Percentiles rank a stretch among this genome's conserved stretches.
Conservation (phyloP, 2,113 vertebrate genomes). For the Cichladusa arquata region DNA sequence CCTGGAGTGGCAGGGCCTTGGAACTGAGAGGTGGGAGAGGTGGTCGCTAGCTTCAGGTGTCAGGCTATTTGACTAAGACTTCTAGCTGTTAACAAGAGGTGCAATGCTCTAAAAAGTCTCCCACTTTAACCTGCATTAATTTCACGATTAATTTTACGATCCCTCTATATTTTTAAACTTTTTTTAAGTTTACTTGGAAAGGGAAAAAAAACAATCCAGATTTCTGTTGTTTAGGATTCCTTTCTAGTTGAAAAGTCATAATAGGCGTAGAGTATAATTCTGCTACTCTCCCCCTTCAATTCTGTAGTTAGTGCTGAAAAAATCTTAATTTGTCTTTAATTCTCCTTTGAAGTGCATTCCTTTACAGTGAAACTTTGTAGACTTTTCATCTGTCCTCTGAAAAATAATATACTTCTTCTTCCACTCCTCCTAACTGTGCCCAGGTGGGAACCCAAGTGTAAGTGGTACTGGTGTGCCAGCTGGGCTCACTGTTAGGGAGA, state of each 20-base stretch:
- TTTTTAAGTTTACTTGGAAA: neutral
- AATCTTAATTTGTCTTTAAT: neutral
- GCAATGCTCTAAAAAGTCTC: neutral
- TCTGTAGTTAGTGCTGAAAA: neutral
- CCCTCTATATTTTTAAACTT: neutral
- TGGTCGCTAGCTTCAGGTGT: neutral
- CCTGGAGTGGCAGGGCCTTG: neutral
- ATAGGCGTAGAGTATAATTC: neutral
- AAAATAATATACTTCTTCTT: neutral
- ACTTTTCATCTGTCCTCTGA: neutral
- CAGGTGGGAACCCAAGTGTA: neutral
- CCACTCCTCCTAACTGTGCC: neutral
- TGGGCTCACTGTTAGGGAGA: neutral
- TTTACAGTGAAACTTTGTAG: neutral
- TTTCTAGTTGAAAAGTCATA: neutral
- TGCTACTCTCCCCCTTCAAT: neutral
- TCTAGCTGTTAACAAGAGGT: neutral
- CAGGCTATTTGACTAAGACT: neutral
- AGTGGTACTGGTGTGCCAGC: neutral
- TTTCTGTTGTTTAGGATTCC: neutral
- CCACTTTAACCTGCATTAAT: fast-evolving
- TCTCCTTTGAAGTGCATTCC: conserved; percentile 44
- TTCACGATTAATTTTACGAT: neutral
- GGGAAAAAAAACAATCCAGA: neutral
- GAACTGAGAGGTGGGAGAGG: neutral